These are phyloP conservation scores for Thamnaconus septentrionalis DNA, from an alignment of 2,113 vertebrate species.

Conservation along the genomic window DNA sequence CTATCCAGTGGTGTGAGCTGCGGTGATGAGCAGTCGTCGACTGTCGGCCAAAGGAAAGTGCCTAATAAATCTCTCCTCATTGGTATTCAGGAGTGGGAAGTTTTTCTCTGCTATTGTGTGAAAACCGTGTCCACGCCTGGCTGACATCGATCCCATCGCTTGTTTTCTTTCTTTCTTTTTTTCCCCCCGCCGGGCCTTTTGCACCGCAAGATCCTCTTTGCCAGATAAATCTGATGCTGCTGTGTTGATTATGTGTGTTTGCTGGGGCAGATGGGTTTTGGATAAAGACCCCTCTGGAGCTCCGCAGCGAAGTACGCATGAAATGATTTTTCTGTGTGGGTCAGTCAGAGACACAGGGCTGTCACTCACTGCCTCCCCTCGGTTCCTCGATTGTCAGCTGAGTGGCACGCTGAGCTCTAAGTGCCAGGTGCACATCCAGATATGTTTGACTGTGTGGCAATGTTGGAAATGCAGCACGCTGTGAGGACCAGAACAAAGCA, in stretches of 20 bases:
- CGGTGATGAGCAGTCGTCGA: conserved; percentile 9
- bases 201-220: conserved; percentile 27
- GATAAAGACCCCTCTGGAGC: conserved; percentile 20
- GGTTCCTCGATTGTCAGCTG: conserved; percentile 22
- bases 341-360: conserved; percentile 47
- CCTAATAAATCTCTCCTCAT: conserved; percentile 39
- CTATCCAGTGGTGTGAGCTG: conserved; percentile 29
- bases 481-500: too few species aligned
- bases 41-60: conserved; percentile 23
- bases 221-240: conserved; percentile 29
- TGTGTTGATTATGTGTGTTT: conserved; percentile 21
- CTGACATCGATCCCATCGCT: conserved; percentile 22
- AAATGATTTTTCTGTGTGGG: conserved; percentile 43
- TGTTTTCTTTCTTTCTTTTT: not conserved
- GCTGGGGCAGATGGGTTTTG: conserved; percentile 18
- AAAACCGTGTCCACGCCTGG: conserved; percentile 20
- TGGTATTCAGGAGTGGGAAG: conserved; percentile 50
- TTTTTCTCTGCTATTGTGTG: conserved; percentile 31
- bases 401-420: conserved; percentile 16
- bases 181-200: conserved; percentile 9
- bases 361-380: conserved; percentile 43
- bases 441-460: too few species aligned
- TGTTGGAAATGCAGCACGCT: too few species aligned
- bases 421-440: not conserved
- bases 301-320: conserved; percentile 17